phyloP scores from a whole-genome alignment of 2,113 vertebrate genomes.

The Hydrochoerus hydrochaeris region DNA sequence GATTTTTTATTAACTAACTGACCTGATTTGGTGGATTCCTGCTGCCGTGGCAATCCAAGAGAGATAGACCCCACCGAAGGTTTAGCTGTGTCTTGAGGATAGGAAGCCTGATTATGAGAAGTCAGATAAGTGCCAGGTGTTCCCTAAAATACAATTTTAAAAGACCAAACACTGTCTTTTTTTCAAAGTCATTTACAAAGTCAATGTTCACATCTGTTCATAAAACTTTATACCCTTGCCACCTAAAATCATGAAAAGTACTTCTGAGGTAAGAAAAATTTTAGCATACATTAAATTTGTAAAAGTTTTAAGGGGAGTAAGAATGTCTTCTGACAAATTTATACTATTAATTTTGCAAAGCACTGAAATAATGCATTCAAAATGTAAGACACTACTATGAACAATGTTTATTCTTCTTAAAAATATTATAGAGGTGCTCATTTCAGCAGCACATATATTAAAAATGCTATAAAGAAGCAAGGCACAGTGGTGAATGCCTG shows the following conservation, averaged over 20 bases:
- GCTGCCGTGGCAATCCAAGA: conserved; percentile 95
- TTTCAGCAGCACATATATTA: not conserved
- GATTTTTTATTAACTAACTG: not conserved
- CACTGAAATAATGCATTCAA: not conserved
- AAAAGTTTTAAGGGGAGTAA: not conserved
- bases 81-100: conserved; percentile 93
- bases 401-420: not conserved
- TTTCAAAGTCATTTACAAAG: conserved; percentile 4
- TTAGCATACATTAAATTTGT: not conserved
- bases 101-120: conserved; percentile 92
- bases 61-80: conserved; percentile 96
- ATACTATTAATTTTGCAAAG: not conserved
- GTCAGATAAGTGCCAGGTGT: conserved; percentile 97
- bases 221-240: not conserved
- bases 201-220: not conserved
- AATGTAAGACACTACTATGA: not conserved
- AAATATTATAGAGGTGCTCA: not conserved
- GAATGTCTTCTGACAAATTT: not conserved
- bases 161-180: conserved; percentile 35
- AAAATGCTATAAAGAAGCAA: not conserved
- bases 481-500: not conserved
- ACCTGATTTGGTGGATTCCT: conserved; percentile 95
- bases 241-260: conserved; percentile 19
- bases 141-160: conserved; percentile 88
- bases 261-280: not conserved